Evolutionary conservation across 30 jellyfish, hydroid and myxozoan genomes (phyloP), one percentile per base, ranked within the genome.

Genomic region (Aurelia aurita complex sp. Pacific): DNA sequence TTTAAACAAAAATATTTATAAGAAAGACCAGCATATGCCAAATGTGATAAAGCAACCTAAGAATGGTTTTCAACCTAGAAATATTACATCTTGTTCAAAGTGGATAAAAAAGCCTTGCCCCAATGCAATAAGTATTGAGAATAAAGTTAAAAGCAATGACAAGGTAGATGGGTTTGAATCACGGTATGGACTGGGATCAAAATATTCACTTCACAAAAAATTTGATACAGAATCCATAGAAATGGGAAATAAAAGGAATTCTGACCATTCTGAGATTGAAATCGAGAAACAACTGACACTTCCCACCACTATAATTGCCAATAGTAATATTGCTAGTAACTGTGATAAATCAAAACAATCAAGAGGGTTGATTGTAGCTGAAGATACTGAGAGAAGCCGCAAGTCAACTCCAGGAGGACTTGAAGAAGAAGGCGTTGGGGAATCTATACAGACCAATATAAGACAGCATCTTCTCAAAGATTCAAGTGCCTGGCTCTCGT

Each of bases 401-500:
- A 61, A 6, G 70, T n/a, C 36, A 0, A 13, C 0, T 61, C 36
- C 34, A 3, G 70, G 34, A 17, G 32, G 32, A 23, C 32, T 23
- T 10, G 10, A n/a, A 17, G 70, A 12, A 5, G 34, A 61, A 17
- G 10, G 36, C 10, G 36, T 6, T 17, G 70, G 7, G 36, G 11
- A 61, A 61, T n/a, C 36, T 11, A 61, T 11, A 61, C 57, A 46
- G 14, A 46, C 57, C 1, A 61, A 61, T 61, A 23, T 0, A 5
- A 61, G 36, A 61, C 32, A 3, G 13, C 11, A 61, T 10, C 12
- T 17, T n/a, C 32, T 17, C 32, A 13, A 61, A 61, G 70, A 61
- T 61, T 62, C 88, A 65, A 78, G 88, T 78, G 79, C 61, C 19
- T 15, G 77, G n/a, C 88, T 78, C 7, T 78, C 88, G 46, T 60